Evolutionary conservation across 2,888 invertebrate genomes (phyloP).

Genomic region (Axea sp.): DNA sequence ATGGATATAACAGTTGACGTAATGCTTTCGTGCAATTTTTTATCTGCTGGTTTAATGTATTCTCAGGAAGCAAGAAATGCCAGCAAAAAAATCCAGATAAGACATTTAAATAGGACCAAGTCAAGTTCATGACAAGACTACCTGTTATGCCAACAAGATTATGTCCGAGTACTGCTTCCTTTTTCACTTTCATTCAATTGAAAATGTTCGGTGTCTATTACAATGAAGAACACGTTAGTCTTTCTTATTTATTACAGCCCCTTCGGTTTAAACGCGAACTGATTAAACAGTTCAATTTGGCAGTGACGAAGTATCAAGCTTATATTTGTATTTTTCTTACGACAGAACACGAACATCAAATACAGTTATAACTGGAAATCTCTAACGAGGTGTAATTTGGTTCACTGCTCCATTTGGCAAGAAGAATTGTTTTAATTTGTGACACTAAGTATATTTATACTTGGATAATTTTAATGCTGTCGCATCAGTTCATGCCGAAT

Average conservation of each 20-base stretch:
- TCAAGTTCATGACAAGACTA: slow-evolving; percentile 52
- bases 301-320: slow-evolving; percentile 15
- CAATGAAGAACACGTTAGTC: slow-evolving; percentile 29
- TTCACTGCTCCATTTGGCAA: slow-evolving; percentile 2
- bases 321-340: slow-evolving; percentile 33
- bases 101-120: slow-evolving; percentile 49
- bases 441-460: slow-evolving; percentile 3
- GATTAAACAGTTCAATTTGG: slow-evolving; percentile 46
- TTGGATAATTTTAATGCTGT: slow-evolving; percentile 15
- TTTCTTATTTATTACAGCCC: slow-evolving; percentile 31
- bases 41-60: slow-evolving; percentile 22
- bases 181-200: slow-evolving; percentile 44
- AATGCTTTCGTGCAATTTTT: slow-evolving; percentile 20
- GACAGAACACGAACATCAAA: too few species aligned
- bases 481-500: background rate
- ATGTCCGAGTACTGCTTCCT: slow-evolving; percentile 22
- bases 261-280: slow-evolving; percentile 3
- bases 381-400: background rate
- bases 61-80: slow-evolving; percentile 40
- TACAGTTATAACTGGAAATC: too few species aligned
- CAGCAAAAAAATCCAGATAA: slow-evolving; percentile 33
- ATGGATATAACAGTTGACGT: slow-evolving; percentile 21
- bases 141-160: slow-evolving; percentile 42
- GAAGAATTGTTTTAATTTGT: slow-evolving; percentile 3
- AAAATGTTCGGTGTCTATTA: slow-evolving; percentile 40